Evolutionary conservation across 2,888 invertebrate species (phyloP), one percentile per base, ranked within the genome.

Genomic region (Drosophila tanythrix): DNA sequence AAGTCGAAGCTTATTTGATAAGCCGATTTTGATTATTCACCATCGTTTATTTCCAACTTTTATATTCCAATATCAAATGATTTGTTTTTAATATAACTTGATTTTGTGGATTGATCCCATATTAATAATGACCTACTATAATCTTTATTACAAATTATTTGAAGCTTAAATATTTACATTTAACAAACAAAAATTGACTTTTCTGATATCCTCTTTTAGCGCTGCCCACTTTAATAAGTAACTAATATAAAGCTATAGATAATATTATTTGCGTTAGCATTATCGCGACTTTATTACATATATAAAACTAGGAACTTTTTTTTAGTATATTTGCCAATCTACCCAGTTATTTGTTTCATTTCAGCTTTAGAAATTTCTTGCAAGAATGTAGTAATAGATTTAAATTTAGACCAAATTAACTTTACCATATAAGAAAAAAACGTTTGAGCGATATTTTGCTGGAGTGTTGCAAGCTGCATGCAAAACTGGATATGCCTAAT

Each of bases 401-500:
- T 48, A 15, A 48, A 48, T 48, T 15, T 48, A 3, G 15, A 33
- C 3, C n/a, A 52, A 50, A 18, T 29, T 21, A 10, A 27, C 18
- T 27, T 10, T 8, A 27, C n/a, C n/a, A 40, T 11, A 21, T 5
- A 10, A 5, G 11, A 21, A 21, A 15, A 4, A 43, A 21, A 21
- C 1, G 21, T 7, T 21, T 46, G 46, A 46, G 13, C 13, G 3
- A 46, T 21, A 13, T 31, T 31, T 48, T 21, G 33, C 33, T 51
- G 35, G 35, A 40, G 27, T 18, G 57, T 55, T 61, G 58, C 63
- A 79, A 51, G 52, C 38, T 58, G 69, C 50, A 63, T 69, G 58
- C 48, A 43, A 40, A 57, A 75, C 61, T 57, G 51, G 70, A 38
- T 61, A 60, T 27, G 75, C 57, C 31, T 46, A 36, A 52, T 64